Percentiles rank a stretch among this genome's conserved stretches.
Evolutionary conservation across 2,113 vertebrate species (phyloP).

Genomic region (Verasper variegatus): DNA sequence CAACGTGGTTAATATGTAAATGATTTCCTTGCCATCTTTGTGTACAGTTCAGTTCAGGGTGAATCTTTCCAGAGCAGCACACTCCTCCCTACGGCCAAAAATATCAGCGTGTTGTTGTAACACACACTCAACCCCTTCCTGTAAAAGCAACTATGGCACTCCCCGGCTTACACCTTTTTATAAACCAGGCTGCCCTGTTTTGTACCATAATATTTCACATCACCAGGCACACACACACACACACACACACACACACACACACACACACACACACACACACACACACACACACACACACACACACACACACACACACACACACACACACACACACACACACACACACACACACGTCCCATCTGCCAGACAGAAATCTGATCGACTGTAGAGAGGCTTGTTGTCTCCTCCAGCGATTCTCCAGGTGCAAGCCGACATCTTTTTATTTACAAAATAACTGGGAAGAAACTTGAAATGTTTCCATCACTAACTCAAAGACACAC

Average conservation of each 20-base stretch:
- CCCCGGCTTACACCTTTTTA: conserved; percentile 38
- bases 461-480: conserved; percentile 19
- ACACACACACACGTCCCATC: conserved; percentile 37
- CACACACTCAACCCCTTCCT: conserved; percentile 23
- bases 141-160: neutral
- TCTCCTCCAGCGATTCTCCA: conserved; percentile 30
- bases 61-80: conserved; percentile 4
- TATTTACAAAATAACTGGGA: neutral
- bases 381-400: conserved; percentile 37
- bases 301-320: no score
- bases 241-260: no score
- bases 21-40: neutral
- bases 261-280: no score
- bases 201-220: conserved; percentile 44
- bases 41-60: neutral
- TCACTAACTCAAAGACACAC: conserved; percentile 28
- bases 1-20: no score
- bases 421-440: neutral
- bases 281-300: no score
- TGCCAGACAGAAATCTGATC: conserved; percentile 65
- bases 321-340: conserved; percentile 22
- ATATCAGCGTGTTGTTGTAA: conserved; percentile 40
- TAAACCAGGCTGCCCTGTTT: conserved; percentile 48
- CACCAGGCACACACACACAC: neutral
- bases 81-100: conserved; percentile 15